Conservation (phyloP, 2,797 vertebrate genomes). For the Sus cebifrons region DNA sequence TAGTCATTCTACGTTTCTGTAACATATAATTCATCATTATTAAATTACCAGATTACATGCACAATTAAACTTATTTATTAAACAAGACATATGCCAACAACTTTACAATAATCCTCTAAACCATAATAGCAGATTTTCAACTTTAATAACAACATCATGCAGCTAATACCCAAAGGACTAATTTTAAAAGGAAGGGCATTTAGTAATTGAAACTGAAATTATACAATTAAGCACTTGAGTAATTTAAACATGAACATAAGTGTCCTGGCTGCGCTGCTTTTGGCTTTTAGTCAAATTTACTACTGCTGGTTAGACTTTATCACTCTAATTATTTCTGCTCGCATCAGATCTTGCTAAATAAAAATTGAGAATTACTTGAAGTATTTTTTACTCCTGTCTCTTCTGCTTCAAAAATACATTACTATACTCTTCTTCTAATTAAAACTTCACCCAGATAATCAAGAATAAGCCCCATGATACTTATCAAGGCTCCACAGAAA, state of each 20-base stretch:
- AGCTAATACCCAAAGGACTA: constrained; percentile 88
- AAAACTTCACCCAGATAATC: constrained; percentile 75
- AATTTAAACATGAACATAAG: constrained; percentile 90
- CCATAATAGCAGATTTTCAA: constrained; percentile 89
- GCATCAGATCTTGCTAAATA: constrained; percentile 86
- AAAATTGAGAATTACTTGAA: constrained; percentile 84
- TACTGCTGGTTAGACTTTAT: constrained; percentile 84
- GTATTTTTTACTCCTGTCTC: constrained; percentile 77
- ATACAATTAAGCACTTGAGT: constrained; percentile 91
- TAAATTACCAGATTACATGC: constrained; percentile 92
- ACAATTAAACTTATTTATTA: constrained; percentile 92
- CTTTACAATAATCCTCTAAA: constrained; percentile 89
- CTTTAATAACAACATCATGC: constrained; percentile 88
- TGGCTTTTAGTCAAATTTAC: constrained; percentile 89
- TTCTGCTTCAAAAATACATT: constrained; percentile 71
- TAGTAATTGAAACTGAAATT: constrained; percentile 90
- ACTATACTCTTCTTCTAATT: constrained; percentile 73
- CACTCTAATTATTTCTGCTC: constrained; percentile 88
- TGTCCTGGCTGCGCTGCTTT: constrained; percentile 87
- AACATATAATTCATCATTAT: constrained; percentile 90
- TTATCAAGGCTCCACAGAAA: constrained; percentile 67
- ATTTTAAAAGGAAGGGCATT: constrained; percentile 87
- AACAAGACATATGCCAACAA: constrained; percentile 89
- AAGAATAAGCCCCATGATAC: constrained; percentile 60
- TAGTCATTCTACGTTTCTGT: constrained; percentile 84